These are phyloP conservation scores for Cepaea nemoralis DNA, from an alignment of 1,140 invertebrate species.

Conservation along the genomic window DNA sequence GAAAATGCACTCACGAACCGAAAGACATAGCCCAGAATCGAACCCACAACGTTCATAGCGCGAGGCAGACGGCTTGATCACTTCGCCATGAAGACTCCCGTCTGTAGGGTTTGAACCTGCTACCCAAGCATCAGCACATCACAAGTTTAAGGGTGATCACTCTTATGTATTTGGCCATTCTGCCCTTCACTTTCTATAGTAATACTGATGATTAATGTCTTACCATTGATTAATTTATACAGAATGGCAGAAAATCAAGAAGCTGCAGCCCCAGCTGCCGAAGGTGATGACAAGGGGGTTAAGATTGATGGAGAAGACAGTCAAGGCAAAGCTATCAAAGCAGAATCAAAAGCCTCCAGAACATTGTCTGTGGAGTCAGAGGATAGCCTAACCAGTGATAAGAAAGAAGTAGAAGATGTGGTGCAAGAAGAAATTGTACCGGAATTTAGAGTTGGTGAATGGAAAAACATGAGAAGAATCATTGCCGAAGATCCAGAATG, in stretches of 20 bases:
- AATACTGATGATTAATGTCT: background rate
- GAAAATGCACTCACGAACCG: too few species aligned
- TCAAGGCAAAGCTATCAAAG: background rate
- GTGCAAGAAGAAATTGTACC: constrained; percentile 53
- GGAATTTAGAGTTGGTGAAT: constrained; percentile 68
- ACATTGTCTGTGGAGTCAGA: constrained; percentile 57
- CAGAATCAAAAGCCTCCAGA: constrained; percentile 47
- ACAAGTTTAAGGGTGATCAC: too few species aligned
- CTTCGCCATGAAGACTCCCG: too few species aligned
- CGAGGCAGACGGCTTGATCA: too few species aligned
- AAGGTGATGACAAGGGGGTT: background rate
- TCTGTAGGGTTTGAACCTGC: too few species aligned
- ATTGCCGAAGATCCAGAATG: constrained; percentile 73
- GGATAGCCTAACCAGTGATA: constrained; percentile 55
- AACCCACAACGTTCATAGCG: too few species aligned
- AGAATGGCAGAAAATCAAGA: constrained; percentile 23
- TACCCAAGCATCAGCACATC: too few species aligned
- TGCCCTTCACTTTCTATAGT: background rate
- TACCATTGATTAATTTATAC: background rate
- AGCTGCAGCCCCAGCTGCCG: background rate
- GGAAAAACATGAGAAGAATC: constrained; percentile 71
- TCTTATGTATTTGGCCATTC: too few species aligned
- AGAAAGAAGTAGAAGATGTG: constrained; percentile 49
- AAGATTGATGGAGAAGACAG: background rate
- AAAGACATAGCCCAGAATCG: too few species aligned